phyloP scores from a whole-genome alignment of 2,113 vertebrate genomes.

The Chascanopsetta lugubris region DNA sequence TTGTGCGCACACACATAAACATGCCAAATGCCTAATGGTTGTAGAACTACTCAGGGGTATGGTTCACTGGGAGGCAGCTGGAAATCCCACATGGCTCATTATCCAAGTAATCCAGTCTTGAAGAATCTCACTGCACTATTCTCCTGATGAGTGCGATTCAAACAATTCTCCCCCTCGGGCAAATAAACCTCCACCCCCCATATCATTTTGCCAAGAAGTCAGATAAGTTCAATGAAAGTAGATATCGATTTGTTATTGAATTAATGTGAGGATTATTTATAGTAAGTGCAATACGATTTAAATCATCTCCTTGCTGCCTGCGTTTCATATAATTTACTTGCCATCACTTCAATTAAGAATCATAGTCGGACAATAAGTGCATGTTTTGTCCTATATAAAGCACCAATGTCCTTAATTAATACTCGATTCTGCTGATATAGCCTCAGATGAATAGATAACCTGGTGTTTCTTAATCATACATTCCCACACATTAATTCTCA shows the following conservation, averaged over 20 bases:
- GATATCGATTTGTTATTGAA: neutral
- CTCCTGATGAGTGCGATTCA: neutral
- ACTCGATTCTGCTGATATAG: too few relatives aligned
- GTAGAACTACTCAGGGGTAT: neutral
- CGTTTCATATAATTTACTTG: too few relatives aligned
- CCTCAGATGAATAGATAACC: too few relatives aligned
- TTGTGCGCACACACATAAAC: conserved; percentile 7
- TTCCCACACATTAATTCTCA: too few relatives aligned
- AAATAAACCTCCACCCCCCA: neutral
- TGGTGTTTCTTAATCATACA: too few relatives aligned
- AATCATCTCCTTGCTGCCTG: too few relatives aligned
- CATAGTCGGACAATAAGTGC: too few relatives aligned
- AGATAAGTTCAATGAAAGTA: neutral
- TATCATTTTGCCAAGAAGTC: neutral
- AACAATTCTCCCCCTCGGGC: neutral
- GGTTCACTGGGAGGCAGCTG: neutral
- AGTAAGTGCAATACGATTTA: too few relatives aligned
- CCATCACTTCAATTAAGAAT: too few relatives aligned
- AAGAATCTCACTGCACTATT: neutral
- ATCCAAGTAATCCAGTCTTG: conserved; percentile 12
- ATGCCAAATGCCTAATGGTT: conserved; percentile 2
- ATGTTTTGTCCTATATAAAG: too few relatives aligned
- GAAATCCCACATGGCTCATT: conserved; percentile 19
- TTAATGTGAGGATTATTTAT: too few relatives aligned
- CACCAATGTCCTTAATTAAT: too few relatives aligned